phyloP scores from a whole-genome alignment of 2,888 invertebrate species.

The Spisula subtruncata region DNA sequence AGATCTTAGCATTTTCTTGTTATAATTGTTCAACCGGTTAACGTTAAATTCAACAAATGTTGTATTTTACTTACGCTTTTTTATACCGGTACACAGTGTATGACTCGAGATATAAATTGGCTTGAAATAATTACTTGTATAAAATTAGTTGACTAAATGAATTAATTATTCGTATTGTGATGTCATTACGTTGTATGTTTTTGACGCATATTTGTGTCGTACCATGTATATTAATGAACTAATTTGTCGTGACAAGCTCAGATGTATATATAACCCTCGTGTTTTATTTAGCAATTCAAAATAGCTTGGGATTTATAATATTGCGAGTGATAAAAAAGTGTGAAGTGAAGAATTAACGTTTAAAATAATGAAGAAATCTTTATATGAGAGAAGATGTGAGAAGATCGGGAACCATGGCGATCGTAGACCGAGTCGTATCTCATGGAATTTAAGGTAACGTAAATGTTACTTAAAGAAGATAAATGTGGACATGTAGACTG shows the following conservation, averaged over 20 bases:
- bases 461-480: background rate
- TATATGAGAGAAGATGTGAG: constrained; percentile 32
- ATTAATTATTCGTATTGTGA: background rate
- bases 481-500: too few species aligned
- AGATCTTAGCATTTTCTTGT: too few species aligned
- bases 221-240: background rate
- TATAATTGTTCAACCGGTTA: too few species aligned
- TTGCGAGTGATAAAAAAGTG: background rate
- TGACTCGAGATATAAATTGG: background rate
- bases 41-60: too few species aligned
- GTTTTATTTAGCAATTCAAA: background rate
- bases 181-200: background rate
- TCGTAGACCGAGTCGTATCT: background rate
- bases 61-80: too few species aligned
- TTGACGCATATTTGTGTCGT: background rate
- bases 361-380: constrained; percentile 35
- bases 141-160: constrained; percentile 6
- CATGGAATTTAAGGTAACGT: constrained; percentile 41
- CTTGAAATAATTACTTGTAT: background rate
- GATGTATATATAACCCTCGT: background rate
- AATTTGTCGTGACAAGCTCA: background rate
- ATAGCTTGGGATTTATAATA: background rate
- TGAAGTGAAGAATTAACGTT: background rate
- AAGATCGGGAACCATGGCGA: background rate
- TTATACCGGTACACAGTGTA: too few species aligned